Evolutionary conservation across 2,888 invertebrate genomes (phyloP), one percentile per base, ranked within the genome.

Genomic region (Augochlorella aurata): DNA sequence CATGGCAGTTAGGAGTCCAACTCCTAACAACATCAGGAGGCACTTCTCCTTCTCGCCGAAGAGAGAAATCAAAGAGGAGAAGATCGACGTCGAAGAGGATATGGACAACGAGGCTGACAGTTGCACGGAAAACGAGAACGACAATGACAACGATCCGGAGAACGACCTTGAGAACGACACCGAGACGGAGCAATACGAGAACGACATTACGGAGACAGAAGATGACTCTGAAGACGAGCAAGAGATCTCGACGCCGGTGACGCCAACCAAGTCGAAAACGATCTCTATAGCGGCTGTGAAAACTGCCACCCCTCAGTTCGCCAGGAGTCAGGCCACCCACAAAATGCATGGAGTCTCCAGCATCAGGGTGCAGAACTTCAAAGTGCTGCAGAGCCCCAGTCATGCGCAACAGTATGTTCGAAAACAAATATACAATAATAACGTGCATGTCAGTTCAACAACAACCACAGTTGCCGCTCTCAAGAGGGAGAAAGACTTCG

Each of bases 131-230:
- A 76, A 89, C 12, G 92, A 91, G 71, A 85, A 81, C 70, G 89
- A 88, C 0, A 82, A 89, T 16, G 87, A 91, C 9, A 89, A 90
- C 52, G 89, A 90, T 38, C 83, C 89, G 10, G 87, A 91, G 47
- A 83, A 84, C 29, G 89, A 88, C 29, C 83, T 81, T 21, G 89
- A 88, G 3, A 85, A 89, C n/a, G 91, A 90, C 63, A 89, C 89
- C 67, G 92, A 91, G 44, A 88, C 88, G 0, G 89, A 89, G 8
- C 88, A 87, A 21, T 88, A 90, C 47, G 90, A 90, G 75, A 89
- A 90, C 70, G 90, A 90, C 63, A 88, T 96, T 66, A 93, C 95
- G 44, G 95, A 95, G 88, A 94, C 95, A 29, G 94, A 94, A 81
- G 95, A 95, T 86, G 94, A 95, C 0, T 90, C 87, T 0, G 90